Percentiles rank a stretch among this genome's conserved stretches.
These are phyloP conservation scores for Cyaniris semiargus DNA, from an alignment of 2,888 invertebrate genomes.

Conservation along the genomic window DNA sequence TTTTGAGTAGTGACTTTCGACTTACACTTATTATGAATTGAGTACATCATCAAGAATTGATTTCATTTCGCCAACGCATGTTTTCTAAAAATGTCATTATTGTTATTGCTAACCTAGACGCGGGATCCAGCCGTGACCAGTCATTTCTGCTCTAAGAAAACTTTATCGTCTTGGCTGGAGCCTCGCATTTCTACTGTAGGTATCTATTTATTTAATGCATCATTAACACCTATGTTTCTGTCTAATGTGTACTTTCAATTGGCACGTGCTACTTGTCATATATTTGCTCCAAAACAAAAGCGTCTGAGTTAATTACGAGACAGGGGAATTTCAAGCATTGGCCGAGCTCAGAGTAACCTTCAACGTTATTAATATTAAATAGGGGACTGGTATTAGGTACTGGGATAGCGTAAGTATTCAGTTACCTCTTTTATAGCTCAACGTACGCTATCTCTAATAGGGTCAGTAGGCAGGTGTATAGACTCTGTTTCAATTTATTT, in stretches of 20 bases:
- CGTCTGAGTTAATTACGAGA: slow-evolving; percentile 21
- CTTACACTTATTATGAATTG: background rate
- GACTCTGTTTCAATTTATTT: no score
- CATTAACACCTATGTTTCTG: background rate
- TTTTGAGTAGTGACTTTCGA: background rate
- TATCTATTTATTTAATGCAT: background rate
- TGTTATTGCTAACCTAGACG: background rate
- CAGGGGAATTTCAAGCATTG: slow-evolving; percentile 23
- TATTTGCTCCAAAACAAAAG: slow-evolving; percentile 13
- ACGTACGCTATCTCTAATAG: background rate
- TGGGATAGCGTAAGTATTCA: background rate
- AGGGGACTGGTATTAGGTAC: background rate
- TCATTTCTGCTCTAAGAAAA: background rate
- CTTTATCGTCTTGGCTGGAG: background rate
- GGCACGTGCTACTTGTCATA: slow-evolving; percentile 2
- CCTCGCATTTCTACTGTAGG: no score
- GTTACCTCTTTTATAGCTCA: background rate
- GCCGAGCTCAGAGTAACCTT: slow-evolving; percentile 12
- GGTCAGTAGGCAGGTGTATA: background rate
- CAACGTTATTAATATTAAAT: slow-evolving; percentile 21
- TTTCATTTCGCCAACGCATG: no score
- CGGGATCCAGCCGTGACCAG: background rate
- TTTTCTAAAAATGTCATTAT: background rate
- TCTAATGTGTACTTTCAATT: background rate
- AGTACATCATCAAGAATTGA: background rate